Evolutionary conservation across 2,113 vertebrate species (phyloP), one percentile per base, ranked within the genome.

Genomic region (Prolemur simus): DNA sequence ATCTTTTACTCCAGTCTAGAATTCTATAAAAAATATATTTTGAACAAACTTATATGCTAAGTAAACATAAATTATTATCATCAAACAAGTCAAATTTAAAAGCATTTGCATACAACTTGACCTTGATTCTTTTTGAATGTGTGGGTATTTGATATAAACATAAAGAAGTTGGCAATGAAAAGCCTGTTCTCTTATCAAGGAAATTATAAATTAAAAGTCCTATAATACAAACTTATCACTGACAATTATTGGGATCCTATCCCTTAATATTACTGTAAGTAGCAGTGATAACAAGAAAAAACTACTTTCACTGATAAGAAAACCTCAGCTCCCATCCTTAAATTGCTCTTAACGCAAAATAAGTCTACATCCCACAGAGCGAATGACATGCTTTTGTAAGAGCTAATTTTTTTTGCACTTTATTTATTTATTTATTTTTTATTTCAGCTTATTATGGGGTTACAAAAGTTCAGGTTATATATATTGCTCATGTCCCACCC

Each of bases 251-350:
- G 27, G 58, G 17, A 87, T 83, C 4, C 21, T 1, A 17, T 86
- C 69, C 87, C 58, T 89, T 78, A 91, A 83, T 78, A 82, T 86
- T 95, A 76, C 47, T 81, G 74, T 10, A 97, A 97, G 49, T 93
- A 66, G 84, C 27, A 45, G 54, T 95, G 52, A 68, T 91, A 96
- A 69, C 2, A 80, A 58, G 78, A 39, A 52, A 94, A 90, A 83
- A 8, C 11, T 47, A 94, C 34, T 7, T 92, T 39, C 2, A 63
- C 68, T 82, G 37, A 66, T 63, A 93, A 94, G 63, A 88, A 80
- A 71, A 89, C 0, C 0, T 47, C n/a, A 54, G 66, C 21, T 63
- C 20, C 74, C 66, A 84, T 73, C 56, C 17, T n/a, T 56, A 58
- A 92, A n/a, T 69, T 71, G 6, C 15, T 34, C 32, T 73, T 81